Conservation (phyloP, 2,888 invertebrate genomes). For the Ametastegia equiseti region DNA sequence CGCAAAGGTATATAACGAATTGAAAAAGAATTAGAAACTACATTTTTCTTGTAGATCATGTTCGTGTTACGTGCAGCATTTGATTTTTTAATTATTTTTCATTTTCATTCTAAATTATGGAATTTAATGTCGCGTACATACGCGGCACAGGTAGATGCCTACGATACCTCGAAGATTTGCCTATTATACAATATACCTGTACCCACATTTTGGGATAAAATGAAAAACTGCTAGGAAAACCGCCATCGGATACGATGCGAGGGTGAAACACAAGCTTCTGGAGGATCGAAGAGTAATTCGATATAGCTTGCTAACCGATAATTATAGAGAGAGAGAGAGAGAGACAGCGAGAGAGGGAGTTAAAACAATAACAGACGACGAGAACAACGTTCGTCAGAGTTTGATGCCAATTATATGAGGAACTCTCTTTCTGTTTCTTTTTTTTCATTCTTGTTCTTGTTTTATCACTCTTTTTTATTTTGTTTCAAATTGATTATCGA, state of each 20-base stretch:
- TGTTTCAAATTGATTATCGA: background rate
- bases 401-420: constrained; percentile 1
- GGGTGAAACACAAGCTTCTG: constrained; percentile 24
- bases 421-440: background rate
- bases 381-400: constrained; percentile 2
- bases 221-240: constrained; percentile 2
- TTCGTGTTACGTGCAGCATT: too few relatives aligned
- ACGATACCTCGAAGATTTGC: background rate
- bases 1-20: too few relatives aligned
- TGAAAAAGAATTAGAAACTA: too few relatives aligned
- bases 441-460: background rate
- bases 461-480: background rate
- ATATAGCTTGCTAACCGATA: constrained; percentile 1
- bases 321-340: background rate
- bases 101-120: too few relatives aligned
- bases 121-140: too few relatives aligned
- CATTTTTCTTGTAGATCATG: too few relatives aligned
- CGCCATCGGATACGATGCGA: constrained; percentile 16
- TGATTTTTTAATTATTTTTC: too few relatives aligned
- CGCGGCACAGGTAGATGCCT: background rate
- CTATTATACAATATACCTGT: background rate
- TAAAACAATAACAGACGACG: constrained; percentile 17
- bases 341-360: background rate
- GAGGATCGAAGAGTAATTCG: constrained; percentile 33
- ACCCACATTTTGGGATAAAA: background rate